These are phyloP conservation scores for Hydrotaea diabolus DNA, from an alignment of 2,888 invertebrate genomes.

Conservation along the genomic window DNA sequence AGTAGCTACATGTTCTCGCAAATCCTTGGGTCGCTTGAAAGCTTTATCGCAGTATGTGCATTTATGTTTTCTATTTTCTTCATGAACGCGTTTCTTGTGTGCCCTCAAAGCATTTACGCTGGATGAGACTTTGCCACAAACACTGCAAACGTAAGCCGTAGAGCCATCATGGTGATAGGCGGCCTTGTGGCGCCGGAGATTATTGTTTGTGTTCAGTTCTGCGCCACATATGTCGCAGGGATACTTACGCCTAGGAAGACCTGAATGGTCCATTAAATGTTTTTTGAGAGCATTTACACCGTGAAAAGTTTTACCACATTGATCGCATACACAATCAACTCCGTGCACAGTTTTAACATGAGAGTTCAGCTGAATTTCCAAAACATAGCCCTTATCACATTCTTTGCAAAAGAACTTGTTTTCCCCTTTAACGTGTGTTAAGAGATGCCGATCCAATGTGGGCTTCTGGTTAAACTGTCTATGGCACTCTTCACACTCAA, in stretches of 20 bases:
- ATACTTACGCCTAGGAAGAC: constrained; percentile 59
- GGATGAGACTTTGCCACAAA: constrained; percentile 70
- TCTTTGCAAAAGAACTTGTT: constrained; percentile 69
- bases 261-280: constrained; percentile 65
- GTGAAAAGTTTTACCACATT: constrained; percentile 67
- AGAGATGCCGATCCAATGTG: constrained; percentile 67
- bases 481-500: constrained; percentile 68
- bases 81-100: constrained; percentile 70
- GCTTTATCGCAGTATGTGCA: constrained; percentile 70
- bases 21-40: constrained; percentile 67
- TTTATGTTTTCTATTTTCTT: constrained; percentile 67
- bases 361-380: constrained; percentile 62
- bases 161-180: constrained; percentile 69
- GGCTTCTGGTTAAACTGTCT: constrained; percentile 63
- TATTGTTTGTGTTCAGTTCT: constrained; percentile 64
- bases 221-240: constrained; percentile 69
- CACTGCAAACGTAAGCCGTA: constrained; percentile 67
- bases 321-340: constrained; percentile 64
- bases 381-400: constrained; percentile 69
- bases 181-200: constrained; percentile 68
- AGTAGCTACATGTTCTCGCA: constrained; percentile 78
- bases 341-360: constrained; percentile 66
- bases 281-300: constrained; percentile 61
- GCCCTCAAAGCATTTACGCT: constrained; percentile 68
- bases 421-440: constrained; percentile 65